Conservation (phyloP, 2,113 vertebrate species). For the Pionites leucogaster region DNA sequence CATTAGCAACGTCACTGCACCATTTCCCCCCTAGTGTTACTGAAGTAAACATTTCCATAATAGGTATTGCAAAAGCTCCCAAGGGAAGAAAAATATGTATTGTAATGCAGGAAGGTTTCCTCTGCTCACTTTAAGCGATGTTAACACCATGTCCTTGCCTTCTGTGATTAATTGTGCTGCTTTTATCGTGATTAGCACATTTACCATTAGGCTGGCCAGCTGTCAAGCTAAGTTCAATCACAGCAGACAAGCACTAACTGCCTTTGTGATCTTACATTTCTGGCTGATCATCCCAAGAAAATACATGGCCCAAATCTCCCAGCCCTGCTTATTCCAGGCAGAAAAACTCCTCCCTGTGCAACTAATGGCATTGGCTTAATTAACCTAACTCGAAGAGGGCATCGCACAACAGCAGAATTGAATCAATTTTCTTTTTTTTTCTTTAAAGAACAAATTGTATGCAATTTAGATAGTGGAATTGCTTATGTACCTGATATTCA, state of each 20-base stretch:
- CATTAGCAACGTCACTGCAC: not conserved
- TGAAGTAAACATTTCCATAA: constrained; percentile 32
- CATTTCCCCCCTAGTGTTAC: not conserved
- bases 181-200: constrained; percentile 19
- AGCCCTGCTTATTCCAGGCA: not conserved
- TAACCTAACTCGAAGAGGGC: not conserved
- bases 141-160: not conserved
- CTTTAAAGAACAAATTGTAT: not conserved
- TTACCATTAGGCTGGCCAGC: not conserved
- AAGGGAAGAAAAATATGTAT: not conserved
- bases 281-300: not conserved
- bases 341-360: not conserved
- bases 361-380: not conserved
- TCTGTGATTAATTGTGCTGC: constrained; percentile 13
- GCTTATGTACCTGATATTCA: not conserved
- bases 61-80: not conserved
- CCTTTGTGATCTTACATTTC: not conserved
- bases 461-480: not conserved
- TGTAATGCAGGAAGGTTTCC: not conserved
- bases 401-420: not conserved
- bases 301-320: not conserved
- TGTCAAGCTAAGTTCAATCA: not conserved
- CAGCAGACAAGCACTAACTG: not conserved
- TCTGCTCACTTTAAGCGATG: not conserved
- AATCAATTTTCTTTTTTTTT: not conserved